phyloP scores from a whole-genome alignment of 2,888 invertebrate genomes.

The Augochlorella aurata region DNA sequence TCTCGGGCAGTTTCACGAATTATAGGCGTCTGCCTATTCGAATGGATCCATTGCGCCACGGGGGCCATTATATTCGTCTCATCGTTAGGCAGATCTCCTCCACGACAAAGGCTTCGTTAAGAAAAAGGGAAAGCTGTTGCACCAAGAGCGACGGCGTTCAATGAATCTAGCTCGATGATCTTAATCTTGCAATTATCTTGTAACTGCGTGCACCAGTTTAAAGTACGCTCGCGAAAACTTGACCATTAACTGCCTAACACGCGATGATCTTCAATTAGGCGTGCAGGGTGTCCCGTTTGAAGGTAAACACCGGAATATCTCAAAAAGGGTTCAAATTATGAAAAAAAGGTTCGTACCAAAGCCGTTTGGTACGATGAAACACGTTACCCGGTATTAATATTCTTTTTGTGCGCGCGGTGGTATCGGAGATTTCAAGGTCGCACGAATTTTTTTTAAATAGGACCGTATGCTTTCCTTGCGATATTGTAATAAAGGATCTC shows the following conservation, averaged over 20 bases:
- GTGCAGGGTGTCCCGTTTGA: no score
- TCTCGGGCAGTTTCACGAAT: not conserved
- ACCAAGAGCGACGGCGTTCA: not conserved
- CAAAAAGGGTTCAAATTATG: no score
- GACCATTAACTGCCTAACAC: not conserved
- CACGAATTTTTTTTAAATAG: no score
- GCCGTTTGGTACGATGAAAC: no score
- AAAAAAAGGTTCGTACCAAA: no score
- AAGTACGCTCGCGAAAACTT: not conserved
- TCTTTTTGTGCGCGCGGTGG: no score
- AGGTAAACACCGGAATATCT: no score
- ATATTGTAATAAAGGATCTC: no score
- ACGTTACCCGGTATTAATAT: no score
- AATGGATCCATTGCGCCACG: not conserved
- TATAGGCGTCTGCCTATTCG: not conserved
- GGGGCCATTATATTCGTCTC: not conserved
- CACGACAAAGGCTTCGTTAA: slow-evolving; percentile 3
- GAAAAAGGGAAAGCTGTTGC: not conserved
- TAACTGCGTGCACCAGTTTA: not conserved
- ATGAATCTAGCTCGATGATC: not conserved
- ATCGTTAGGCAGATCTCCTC: not conserved
- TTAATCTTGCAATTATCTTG: not conserved
- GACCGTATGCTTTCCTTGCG: no score
- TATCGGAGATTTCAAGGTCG: no score
- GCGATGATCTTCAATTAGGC: no score